Percentiles rank a stretch among this genome's conserved stretches.
Evolutionary conservation across 1,140 invertebrate species (phyloP).

Genomic region (Heliconius himera): DNA sequence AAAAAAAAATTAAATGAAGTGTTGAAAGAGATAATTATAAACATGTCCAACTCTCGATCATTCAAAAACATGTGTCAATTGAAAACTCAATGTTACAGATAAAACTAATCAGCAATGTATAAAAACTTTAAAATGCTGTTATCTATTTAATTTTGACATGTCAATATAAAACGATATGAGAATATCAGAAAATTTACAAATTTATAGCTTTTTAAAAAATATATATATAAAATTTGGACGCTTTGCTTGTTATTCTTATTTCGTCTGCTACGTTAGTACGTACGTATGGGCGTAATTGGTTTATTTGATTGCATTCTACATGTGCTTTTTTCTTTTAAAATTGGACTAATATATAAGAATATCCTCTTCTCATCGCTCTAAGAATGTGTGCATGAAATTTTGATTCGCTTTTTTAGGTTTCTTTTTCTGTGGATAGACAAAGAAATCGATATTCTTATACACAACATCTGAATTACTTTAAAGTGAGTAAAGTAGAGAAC

Average conservation of each 20-base stretch:
- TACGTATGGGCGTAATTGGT: neutral
- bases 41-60: neutral
- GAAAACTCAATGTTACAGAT: neutral
- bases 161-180: neutral
- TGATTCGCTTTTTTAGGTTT: too few relatives aligned
- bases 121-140: neutral
- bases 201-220: neutral
- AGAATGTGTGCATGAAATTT: too few relatives aligned
- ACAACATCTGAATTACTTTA: too few relatives aligned
- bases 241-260: neutral
- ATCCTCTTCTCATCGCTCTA: neutral
- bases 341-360: neutral
- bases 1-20: neutral
- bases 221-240: neutral
- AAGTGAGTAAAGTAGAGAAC: too few relatives aligned
- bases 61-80: slow-evolving; percentile 8
- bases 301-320: slow-evolving; percentile 1
- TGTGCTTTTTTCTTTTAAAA: neutral
- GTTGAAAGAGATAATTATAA: neutral
- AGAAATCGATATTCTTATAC: too few relatives aligned
- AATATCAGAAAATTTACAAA: neutral
- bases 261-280: neutral
- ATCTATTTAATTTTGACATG: slow-evolving; percentile 1
- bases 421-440: too few relatives aligned
- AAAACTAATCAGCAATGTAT: slow-evolving; percentile 1